These are phyloP conservation scores for Oligia strigilis DNA, from an alignment of 2,888 invertebrate species.

Conservation along the genomic window DNA sequence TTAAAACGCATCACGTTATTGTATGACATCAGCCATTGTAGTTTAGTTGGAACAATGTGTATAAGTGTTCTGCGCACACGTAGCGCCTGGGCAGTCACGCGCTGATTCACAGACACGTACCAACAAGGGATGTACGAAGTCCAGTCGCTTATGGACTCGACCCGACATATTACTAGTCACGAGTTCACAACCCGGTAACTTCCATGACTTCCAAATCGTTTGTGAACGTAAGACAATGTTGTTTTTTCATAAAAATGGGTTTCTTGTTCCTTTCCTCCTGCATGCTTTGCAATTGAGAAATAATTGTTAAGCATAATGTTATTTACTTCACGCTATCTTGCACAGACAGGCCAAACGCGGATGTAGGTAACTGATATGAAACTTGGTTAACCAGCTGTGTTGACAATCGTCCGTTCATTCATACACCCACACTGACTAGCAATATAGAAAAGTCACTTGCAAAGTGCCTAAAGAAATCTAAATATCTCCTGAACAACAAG, in stretches of 20 bases:
- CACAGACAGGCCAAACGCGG: conserved; percentile 36
- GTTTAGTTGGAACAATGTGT: conserved; percentile 78
- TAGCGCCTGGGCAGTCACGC: conserved; percentile 77
- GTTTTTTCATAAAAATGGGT: background rate
- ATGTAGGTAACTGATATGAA: conserved; percentile 52
- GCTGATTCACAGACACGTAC: conserved; percentile 79
- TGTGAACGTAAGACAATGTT: conserved; percentile 2
- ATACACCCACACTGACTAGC: background rate
- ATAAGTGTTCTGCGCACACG: conserved; percentile 73
- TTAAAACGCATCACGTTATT: conserved; percentile 77
- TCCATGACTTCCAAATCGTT: conserved; percentile 64
- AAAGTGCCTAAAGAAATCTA: background rate
- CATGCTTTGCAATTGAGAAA: conserved; percentile 3
- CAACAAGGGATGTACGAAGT: conserved; percentile 72
- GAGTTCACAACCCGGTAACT: conserved; percentile 64
- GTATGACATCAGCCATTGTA: conserved; percentile 86
- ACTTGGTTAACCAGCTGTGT: conserved; percentile 56
- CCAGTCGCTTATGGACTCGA: conserved; percentile 69
- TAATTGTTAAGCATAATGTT: background rate
- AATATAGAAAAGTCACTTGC: background rate
- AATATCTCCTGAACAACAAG: background rate
- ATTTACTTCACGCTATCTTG: conserved; percentile 30
- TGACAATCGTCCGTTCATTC: conserved; percentile 44
- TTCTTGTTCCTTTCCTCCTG: background rate
- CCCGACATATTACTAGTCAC: conserved; percentile 71